Conservation (phyloP, 35 echinoderm and acorn worm genomes). For the Anneissia japonica region DNA sequence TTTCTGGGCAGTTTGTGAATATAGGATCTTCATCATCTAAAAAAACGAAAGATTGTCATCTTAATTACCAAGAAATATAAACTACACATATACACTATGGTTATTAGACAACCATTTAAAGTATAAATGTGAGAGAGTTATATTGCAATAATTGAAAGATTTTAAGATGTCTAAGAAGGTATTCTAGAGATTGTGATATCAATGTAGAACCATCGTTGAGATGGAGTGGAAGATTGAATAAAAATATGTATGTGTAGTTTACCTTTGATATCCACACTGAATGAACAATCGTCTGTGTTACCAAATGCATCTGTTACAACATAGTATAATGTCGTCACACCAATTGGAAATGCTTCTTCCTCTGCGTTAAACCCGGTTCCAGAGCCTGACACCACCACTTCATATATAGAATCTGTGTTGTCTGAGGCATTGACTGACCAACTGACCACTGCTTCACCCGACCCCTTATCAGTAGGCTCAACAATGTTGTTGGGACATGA, state of each 20-base stretch:
- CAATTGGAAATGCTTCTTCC: not conserved
- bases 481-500: not conserved
- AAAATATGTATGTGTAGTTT: too few species aligned
- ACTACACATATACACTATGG: too few species aligned
- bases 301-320: not conserved
- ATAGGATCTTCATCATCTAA: not conserved
- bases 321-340: not conserved
- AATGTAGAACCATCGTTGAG: too few species aligned
- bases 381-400: not conserved
- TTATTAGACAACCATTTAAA: too few species aligned
- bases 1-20: not conserved
- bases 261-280: not conserved
- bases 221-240: too few species aligned
- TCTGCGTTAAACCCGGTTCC: not conserved
- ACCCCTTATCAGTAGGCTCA: not conserved
- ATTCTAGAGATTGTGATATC: too few species aligned
- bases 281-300: not conserved
- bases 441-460: not conserved
- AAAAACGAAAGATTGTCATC: not conserved
- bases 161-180: too few species aligned
- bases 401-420: not conserved
- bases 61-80: too few species aligned
- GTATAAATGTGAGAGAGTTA: too few species aligned
- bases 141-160: too few species aligned
- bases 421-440: not conserved